Percentiles rank a stretch among this genome's conserved stretches.
These are phyloP conservation scores for Sciurus vulgaris DNA, from an alignment of 2,797 vertebrate genomes.

Conservation along the genomic window DNA sequence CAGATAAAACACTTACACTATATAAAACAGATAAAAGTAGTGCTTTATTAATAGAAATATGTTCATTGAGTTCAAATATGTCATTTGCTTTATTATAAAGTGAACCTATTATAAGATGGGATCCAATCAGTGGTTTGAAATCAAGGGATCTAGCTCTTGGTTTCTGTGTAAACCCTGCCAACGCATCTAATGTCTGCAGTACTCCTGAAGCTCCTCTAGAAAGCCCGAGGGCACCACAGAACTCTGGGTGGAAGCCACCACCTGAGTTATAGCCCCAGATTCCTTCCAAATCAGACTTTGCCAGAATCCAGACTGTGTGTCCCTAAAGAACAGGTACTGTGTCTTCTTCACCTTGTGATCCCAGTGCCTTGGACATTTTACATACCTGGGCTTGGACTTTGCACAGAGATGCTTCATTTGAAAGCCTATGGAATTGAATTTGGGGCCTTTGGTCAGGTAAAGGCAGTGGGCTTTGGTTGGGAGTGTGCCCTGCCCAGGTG, in stretches of 20 bases:
- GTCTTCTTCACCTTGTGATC: neutral
- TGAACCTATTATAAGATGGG: neutral
- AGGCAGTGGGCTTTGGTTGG: neutral
- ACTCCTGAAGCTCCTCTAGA: neutral
- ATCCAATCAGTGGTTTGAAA: constrained; percentile 56
- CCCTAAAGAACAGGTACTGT: neutral
- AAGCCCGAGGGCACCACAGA: neutral
- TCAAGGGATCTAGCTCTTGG: neutral
- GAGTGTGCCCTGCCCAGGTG: neutral
- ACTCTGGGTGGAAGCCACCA: neutral
- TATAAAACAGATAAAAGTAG: constrained; percentile 41
- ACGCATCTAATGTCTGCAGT: neutral
- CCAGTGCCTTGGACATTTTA: neutral
- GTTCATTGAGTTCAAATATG: constrained; percentile 34
- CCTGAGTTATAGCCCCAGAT: neutral
- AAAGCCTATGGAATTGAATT: neutral
- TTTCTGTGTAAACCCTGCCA: constrained; percentile 51
- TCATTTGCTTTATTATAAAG: constrained; percentile 44
- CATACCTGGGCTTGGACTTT: neutral
- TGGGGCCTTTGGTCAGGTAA: neutral
- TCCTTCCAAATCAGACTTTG: constrained; percentile 39
- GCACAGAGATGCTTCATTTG: neutral
- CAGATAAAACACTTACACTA: neutral
- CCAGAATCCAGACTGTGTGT: neutral
- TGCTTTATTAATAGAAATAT: constrained; percentile 45